A percentile compares a stretch with the other conserved stretches of the same genome.
Evolutionary conservation across 2,797 vertebrate species (phyloP).

Genomic region (Paramormyrops hopkinsi): DNA sequence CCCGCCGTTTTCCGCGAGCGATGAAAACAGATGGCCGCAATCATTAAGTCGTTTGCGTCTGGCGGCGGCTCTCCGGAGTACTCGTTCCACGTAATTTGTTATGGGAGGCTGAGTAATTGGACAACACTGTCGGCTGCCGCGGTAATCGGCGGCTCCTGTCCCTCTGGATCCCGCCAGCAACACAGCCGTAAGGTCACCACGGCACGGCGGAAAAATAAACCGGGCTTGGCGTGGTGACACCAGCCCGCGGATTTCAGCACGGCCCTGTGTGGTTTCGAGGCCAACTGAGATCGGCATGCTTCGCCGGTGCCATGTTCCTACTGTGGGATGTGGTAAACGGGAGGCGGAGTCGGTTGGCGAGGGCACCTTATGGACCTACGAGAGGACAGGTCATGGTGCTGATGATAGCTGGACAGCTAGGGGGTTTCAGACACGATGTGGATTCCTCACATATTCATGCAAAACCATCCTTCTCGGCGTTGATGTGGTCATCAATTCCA

Average conservation of each 20-base stretch:
- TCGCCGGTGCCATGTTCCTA: not conserved
- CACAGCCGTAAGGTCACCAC: not conserved
- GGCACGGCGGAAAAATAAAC: not conserved
- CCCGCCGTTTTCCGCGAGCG: not conserved
- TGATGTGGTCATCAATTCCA: constrained; percentile 38
- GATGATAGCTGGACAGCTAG: not conserved
- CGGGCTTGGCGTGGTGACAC: not conserved
- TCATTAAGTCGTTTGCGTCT: constrained; percentile 12
- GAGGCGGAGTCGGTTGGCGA: not conserved
- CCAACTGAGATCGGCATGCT: not conserved
- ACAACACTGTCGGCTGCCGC: not conserved
- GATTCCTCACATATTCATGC: constrained; percentile 45
- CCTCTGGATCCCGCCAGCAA: not conserved
- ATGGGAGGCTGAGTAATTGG: constrained; percentile 10
- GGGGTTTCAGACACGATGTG: constrained; percentile 33
- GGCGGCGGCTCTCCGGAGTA: not conserved
- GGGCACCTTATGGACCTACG: not conserved
- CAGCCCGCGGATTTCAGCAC: not conserved
- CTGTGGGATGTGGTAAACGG: not conserved
- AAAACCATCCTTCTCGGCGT: constrained; percentile 54
- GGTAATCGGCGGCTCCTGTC: constrained; percentile 1
- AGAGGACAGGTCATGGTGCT: not conserved
- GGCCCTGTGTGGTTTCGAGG: not conserved
- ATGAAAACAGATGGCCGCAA: constrained; percentile 16
- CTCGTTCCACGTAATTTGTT: not conserved